Base-by-base conservation (phyloP, 2,797 vertebrate genomes). In the Coregonus suidteri region DNA sequence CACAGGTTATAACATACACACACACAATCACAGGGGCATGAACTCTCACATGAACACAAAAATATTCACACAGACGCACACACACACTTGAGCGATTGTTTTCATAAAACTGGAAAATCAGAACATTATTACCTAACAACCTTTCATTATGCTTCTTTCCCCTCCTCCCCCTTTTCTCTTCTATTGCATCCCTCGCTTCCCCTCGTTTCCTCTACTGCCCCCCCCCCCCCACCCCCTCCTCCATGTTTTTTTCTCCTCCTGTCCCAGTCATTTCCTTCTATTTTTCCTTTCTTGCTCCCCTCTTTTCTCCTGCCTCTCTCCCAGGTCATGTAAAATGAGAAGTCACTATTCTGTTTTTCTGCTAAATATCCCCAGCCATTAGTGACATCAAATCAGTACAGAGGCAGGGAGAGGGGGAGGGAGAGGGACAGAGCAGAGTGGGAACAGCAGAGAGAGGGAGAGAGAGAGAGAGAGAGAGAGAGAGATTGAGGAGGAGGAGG, bases 381-480 rank as follows among this genome's bases (percentile, higher is more conserved):
- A 96, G 93, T 93, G 94, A 95, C 94, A 95, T 95, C 94, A 94
- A 94, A 95, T 94, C 93, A 94, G 92, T 81, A 70, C 64, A 83
- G 80, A 84, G 51, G 18, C 37, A 78, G 75, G 74, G 79, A 82
- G 79, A 35, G 76, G 84, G 18, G 59, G 75, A 75, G 66, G 74
- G 9, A 14, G 9, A 3, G 18, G 15, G 71, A 34, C 7, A 52
- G 20, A 52, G 41, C 13, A 20, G 18, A 93, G 51, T 3, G 1
- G 15, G 90, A 94, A 87, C 89, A 93, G 92, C 94, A 14, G 1
- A 65, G 76, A 1, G 25, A 69, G 64, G 3, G n/a, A 3, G 68
- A 11, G 3, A 13, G 37, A 1, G 69, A 14, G n/a, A 3, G 68
- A 11, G 3, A 13, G 37, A 1, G 83, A 82, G 31, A 82, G 76